phyloP scores from a whole-genome alignment of 2,888 invertebrate genomes.

The Cantharis nigra region DNA sequence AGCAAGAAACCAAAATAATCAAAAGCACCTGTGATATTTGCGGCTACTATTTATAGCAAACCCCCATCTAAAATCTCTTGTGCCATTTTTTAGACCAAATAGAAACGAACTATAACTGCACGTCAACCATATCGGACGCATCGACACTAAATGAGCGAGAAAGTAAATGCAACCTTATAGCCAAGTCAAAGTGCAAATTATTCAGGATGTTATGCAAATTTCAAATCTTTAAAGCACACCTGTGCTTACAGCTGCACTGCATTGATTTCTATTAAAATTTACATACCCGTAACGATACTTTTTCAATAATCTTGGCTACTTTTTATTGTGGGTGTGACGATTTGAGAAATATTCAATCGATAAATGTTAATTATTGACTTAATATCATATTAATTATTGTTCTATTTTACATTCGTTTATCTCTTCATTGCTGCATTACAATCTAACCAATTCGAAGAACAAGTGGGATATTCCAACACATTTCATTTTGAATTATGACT shows the following conservation, averaged over 20 bases:
- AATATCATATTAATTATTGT: not conserved
- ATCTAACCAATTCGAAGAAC: not conserved
- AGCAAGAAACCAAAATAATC: conserved; percentile 29
- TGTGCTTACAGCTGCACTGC: conserved; percentile 21
- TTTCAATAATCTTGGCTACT: not conserved
- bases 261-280: conserved; percentile 11
- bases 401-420: not conserved
- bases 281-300: not conserved
- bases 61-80: not conserved
- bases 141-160: not conserved
- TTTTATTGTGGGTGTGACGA: conserved; percentile 24
- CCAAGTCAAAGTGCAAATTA: conserved; percentile 19
- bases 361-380: not conserved
- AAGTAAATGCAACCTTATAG: not conserved
- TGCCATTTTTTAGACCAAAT: not conserved
- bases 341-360: not conserved
- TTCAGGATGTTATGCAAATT: conserved; percentile 26
- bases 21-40: conserved; percentile 30
- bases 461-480: not conserved
- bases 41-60: conserved; percentile 16
- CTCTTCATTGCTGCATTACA: not conserved
- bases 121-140: not conserved
- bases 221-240: conserved; percentile 16
- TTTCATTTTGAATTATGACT: not conserved
- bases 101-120: not conserved